Percentiles rank a stretch among this genome's conserved stretches.
These are phyloP conservation scores for Synanthedon andrenaeformis DNA, from an alignment of 2,888 invertebrate genomes.

Conservation along the genomic window DNA sequence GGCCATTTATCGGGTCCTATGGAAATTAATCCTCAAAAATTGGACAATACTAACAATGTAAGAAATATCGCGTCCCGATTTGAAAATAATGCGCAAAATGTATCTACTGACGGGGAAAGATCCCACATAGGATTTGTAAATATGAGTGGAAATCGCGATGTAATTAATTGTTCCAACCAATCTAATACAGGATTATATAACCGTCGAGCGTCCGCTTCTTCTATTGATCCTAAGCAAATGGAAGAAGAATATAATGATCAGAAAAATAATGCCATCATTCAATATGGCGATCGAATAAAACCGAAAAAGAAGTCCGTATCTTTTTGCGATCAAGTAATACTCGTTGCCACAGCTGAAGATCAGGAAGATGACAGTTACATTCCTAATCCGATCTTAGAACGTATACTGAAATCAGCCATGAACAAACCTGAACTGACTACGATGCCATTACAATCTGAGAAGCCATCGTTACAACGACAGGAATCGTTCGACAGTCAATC, in stretches of 20 bases:
- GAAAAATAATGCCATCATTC: constrained; percentile 35
- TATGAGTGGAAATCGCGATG: constrained; percentile 58
- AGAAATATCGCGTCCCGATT: constrained; percentile 86
- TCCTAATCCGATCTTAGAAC: constrained; percentile 89
- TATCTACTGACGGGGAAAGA: constrained; percentile 37
- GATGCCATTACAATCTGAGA: constrained; percentile 60
- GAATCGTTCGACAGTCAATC: constrained; percentile 67
- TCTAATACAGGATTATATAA: constrained; percentile 42
- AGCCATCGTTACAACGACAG: constrained; percentile 55
- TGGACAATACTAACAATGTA: constrained; percentile 64
- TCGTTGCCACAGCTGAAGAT: constrained; percentile 93
- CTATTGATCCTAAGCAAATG: constrained; percentile 54
- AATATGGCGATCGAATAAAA: constrained; percentile 66
- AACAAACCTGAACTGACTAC: constrained; percentile 76
- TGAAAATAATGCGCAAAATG: constrained; percentile 60
- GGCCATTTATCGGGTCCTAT: constrained; percentile 40
- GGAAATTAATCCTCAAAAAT: constrained; percentile 23
- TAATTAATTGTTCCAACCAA: constrained; percentile 52
- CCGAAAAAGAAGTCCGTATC: constrained; percentile 94
- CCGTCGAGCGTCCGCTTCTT: constrained; percentile 51
- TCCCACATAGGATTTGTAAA: constrained; percentile 54
- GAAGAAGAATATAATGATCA: constrained; percentile 49
- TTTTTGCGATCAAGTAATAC: constrained; percentile 93
- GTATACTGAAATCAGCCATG: constrained; percentile 85
- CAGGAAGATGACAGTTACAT: constrained; percentile 92